Base-by-base conservation (phyloP, 2,113 vertebrate genomes). In the Nansenia antarctica region DNA sequence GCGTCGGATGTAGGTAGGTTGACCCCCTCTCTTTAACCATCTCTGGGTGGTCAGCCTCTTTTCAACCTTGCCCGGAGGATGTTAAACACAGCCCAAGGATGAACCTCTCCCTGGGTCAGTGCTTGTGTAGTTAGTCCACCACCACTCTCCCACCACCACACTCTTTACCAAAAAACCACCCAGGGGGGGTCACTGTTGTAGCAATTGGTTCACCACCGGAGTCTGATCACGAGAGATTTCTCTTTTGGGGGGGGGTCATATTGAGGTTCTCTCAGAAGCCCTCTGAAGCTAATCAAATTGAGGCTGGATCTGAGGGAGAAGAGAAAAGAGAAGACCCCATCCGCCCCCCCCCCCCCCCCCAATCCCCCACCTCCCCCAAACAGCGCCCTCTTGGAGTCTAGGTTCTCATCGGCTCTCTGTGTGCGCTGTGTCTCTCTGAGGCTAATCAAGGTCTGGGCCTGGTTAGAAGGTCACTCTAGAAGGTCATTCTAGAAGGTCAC, bases 41-140 rank as follows among this genome's bases (percentile, higher is more conserved):
- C 88, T 92, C 91, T 91, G 90, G n/a, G n/a, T n/a, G n/a, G 85
- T 92, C 91, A 91, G 87, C 85, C 82, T n/a, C 86, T 88, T 88
- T 86, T 88, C 85, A 88, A 83, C 86, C 87, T 90, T n/a, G n/a
- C 89, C 87, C 83, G 89, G 86, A 87, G 89, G 87, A 86, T 71
- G 89, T 86, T 77, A 81, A n/a, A 85, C 86, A 89, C 89, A 82
- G 86, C 87, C n/a, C n/a, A 85, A 88, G 87, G 86, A 87, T 88
- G 89, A 89, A 85, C 87, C 74, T 88, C n/a, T n/a, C n/a, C n/a
- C n/a, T n/a, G n/a, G 84, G 87, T 87, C 61, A 81, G 87, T 90
- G 57, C 30, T 26, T 60, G 57, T 32, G 86, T 85, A 86, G 88
- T 49, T n/a, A 49, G 45, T 49, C n/a, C 86, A 84, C 83, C n/a